Evolutionary conservation across 2,888 invertebrate genomes (phyloP).

Genomic region (Aporophyla nigra): DNA sequence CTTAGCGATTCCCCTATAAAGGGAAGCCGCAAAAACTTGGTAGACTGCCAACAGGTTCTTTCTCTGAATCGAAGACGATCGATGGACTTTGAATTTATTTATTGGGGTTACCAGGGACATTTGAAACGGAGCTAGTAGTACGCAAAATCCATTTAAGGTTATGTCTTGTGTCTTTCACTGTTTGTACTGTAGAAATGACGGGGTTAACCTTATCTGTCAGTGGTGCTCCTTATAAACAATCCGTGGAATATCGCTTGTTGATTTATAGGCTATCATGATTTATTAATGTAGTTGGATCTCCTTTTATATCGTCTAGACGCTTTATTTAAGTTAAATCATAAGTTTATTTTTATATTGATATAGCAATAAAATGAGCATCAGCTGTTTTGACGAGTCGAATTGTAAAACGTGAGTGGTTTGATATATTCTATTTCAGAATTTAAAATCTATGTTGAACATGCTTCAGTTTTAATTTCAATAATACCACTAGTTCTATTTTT

Average conservation of each 20-base stretch:
- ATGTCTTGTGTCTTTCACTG: slow-evolving; percentile 45
- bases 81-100: slow-evolving; percentile 79
- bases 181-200: slow-evolving; percentile 61
- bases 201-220: slow-evolving; percentile 72
- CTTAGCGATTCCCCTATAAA: slow-evolving; percentile 75
- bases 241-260: slow-evolving; percentile 54
- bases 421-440: neutral
- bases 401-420: neutral
- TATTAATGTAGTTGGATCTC: slow-evolving; percentile 53
- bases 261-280: slow-evolving; percentile 52
- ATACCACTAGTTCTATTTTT: neutral
- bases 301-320: slow-evolving; percentile 58
- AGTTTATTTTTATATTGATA: slow-evolving; percentile 20
- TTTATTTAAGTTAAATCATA: slow-evolving; percentile 45
- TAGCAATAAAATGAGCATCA: slow-evolving; percentile 17
- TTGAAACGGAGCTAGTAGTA: slow-evolving; percentile 69
- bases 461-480: neutral
- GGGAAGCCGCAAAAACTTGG: slow-evolving; percentile 79
- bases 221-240: slow-evolving; percentile 64
- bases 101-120: slow-evolving; percentile 81
- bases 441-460: neutral
- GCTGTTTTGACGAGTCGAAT: slow-evolving; percentile 3
- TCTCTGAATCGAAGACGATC: slow-evolving; percentile 77
- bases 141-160: slow-evolving; percentile 61
- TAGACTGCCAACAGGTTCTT: slow-evolving; percentile 81